Base-by-base conservation (phyloP, 2,113 vertebrate species). In the Gymnarchus niloticus region DNA sequence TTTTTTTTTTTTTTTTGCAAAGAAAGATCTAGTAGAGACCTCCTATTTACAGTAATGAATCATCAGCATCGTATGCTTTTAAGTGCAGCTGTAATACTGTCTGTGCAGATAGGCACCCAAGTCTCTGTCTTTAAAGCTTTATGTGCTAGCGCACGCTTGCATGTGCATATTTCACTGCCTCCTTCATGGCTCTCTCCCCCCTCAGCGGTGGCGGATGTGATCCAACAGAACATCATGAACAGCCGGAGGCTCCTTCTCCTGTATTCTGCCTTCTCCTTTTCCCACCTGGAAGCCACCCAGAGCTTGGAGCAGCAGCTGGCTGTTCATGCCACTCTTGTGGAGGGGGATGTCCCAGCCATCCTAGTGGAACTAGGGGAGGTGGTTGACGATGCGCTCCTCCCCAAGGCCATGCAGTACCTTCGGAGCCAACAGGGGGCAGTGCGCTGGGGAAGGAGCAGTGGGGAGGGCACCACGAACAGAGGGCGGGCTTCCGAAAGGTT, bases 191-290 rank as follows among this genome's bases (percentile, higher is more conserved):
- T 1, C 25, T 10, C 77, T 56, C 65, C 84, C 82, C 73, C 89
- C 90, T 1, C 88, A 98, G 97, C 95, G 65, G 86, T 95, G 9
- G 92, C 94, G 84, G 95, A 91, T 44, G 92, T 94, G 1, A 93
- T 96, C 2, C 93, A 96, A 37, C 94, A 96, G 87, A 94, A 90
- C 23, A 92, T 96, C 10, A 91, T 91, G 52, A 91, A 93, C 83
- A 97, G 97, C 87, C 95, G 96, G 82, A 92, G 96, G 9, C 85
- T 98, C 84, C 93, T 98, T 0, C 92, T 98, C 73, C 81, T 98
- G 85, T 91, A 95, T 94, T 88, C 92, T 0, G 89, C 93, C 89
- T 8, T 92, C 86, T 91, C 92, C 12, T 93, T 69, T 86, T 90
- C 8, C 88, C 83, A 86, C 86, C 85, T 83, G 41, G 89, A 90